Evolutionary conservation across 1,140 invertebrate species (phyloP), one percentile per base, ranked within the genome.

Genomic region (Danaus plexippus): DNA sequence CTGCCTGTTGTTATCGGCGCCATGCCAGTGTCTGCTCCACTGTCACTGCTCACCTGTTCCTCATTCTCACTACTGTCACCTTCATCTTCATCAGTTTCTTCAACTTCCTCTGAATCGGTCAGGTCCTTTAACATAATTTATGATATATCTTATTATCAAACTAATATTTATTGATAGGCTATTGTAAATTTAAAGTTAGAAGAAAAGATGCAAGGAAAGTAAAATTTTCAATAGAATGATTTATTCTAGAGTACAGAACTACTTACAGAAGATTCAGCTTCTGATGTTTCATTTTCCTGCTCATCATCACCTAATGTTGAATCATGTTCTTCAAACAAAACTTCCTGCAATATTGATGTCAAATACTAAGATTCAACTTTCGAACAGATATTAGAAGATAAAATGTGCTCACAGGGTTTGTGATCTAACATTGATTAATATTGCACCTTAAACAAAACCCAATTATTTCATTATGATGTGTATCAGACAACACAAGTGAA

Each of bases 251-350:
- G 7, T 8, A 32, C 5, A 32, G 22, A 32, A 32, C 22, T 32
- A 32, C 66, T 62, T 56, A 67, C 69, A 10, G 69, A 64, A 10
- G 68, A 69, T 43, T 63, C 60, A 13, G 56, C 59, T 47, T 54
- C 57, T 48, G 22, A 11, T 42, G 57, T 52, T 10, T 51, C 55
- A 9, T 51, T 50, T 8, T 47, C 45, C 40, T 50, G 42, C 49
- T 68, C 59, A 43, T 80, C 73, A 54, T 75, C 80, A n/a, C 67
- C 74, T 46, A 82, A 64, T 0, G 73, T 62, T 9, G 80, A 82
- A 52, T 78, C 82, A 70, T 66, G 69, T 13, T 77, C 74, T 54
- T 75, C 65, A 69, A 77, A 85, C 47, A 85, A 32, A 0, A 84
- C 79, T 56, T 69, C 73, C 82, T 85, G 50, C 13, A 69, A 69